phyloP scores from a whole-genome alignment of 2,113 vertebrate genomes.

The Polypterus senegalus region DNA sequence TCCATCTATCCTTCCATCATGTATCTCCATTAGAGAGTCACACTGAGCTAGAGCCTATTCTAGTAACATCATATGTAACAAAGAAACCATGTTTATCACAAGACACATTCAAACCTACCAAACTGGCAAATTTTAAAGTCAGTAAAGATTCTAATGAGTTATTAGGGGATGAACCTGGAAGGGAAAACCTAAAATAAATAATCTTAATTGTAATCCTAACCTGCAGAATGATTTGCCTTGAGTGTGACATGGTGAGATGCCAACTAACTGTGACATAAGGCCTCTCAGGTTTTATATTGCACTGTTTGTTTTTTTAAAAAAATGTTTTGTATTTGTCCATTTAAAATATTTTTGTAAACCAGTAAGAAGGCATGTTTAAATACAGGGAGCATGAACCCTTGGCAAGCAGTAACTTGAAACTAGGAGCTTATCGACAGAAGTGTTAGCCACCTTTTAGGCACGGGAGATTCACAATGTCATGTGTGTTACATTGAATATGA shows the following conservation, averaged over 20 bases:
- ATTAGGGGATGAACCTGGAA: slow-evolving; percentile 18
- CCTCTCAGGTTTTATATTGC: slow-evolving; percentile 32
- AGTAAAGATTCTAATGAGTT: slow-evolving; percentile 15
- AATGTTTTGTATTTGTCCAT: slow-evolving; percentile 38
- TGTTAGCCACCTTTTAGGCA: slow-evolving; percentile 18
- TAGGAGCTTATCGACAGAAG: slow-evolving; percentile 30
- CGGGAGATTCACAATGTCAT: slow-evolving; percentile 20
- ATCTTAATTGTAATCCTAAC: slow-evolving; percentile 25
- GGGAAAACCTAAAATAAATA: not conserved
- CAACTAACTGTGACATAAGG: slow-evolving; percentile 29
- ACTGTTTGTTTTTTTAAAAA: slow-evolving; percentile 47
- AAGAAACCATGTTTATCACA: no score
- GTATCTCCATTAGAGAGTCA: no score
- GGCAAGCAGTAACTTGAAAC: slow-evolving; percentile 7
- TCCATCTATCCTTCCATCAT: no score
- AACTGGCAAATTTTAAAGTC: slow-evolving; percentile 48
- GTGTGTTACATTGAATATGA: slow-evolving; percentile 20
- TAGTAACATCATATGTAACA: no score
- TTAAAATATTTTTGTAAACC: slow-evolving; percentile 46
- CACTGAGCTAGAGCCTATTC: no score
- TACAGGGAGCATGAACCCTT: slow-evolving; percentile 39
- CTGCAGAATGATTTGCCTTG: slow-evolving; percentile 14
- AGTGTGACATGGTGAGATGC: slow-evolving; percentile 20
- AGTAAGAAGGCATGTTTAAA: no score
- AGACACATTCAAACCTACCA: slow-evolving; percentile 21